Evolutionary conservation across 1,140 invertebrate genomes (phyloP).

Genomic region (Dendrolimus punctatus): DNA sequence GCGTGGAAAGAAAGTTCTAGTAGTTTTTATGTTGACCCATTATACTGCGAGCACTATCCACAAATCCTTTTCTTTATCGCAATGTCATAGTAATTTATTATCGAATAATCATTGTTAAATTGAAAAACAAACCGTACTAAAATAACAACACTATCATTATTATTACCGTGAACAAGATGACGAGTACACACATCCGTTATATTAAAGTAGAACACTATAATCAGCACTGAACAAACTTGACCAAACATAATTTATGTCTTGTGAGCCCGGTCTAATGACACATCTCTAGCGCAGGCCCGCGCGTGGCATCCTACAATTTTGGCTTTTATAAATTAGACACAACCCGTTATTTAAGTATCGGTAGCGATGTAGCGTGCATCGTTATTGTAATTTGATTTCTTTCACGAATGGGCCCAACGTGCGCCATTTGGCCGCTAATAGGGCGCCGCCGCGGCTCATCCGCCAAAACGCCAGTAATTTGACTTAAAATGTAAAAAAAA

Average conservation of each 20-base stretch:
- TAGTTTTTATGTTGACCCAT: too few relatives aligned
- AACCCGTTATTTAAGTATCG: constrained; percentile 62
- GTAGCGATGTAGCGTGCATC: constrained; percentile 57
- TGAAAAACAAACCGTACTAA: too few relatives aligned
- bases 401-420: constrained; percentile 39
- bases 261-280: constrained; percentile 25
- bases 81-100: too few relatives aligned
- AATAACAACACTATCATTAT: too few relatives aligned
- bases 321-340: constrained; percentile 60
- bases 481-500: constrained; percentile 39
- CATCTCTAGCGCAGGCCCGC: constrained; percentile 37
- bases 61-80: too few relatives aligned
- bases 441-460: constrained; percentile 37
- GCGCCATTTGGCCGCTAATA: constrained; percentile 64
- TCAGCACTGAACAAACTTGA: constrained; percentile 32
- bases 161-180: constrained; percentile 1
- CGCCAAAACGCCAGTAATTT: constrained; percentile 41
- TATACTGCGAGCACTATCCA: too few relatives aligned
- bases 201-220: constrained; percentile 26
- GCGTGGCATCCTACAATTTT: constrained; percentile 50
- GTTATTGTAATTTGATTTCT: constrained; percentile 66
- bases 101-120: too few relatives aligned
- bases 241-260: constrained; percentile 14
- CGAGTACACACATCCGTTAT: constrained; percentile 18
- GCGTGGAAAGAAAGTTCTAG: too few relatives aligned